Evolutionary conservation across 1,140 invertebrate species (phyloP).

Genomic region (Drosophila lowei): DNA sequence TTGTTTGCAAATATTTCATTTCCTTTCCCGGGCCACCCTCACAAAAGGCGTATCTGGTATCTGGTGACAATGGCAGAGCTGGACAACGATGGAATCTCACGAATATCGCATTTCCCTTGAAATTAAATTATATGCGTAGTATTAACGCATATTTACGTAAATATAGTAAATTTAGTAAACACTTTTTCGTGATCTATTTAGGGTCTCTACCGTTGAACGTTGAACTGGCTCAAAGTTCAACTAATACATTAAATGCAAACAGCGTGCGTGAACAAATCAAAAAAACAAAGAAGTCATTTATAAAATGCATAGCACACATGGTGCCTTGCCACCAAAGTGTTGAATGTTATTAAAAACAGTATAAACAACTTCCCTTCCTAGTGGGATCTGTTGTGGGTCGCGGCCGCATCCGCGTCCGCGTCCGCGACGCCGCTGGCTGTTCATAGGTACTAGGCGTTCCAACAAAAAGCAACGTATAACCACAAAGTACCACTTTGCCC

Average conservation of each 20-base stretch:
- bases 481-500: slow-evolving; percentile 68
- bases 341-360: slow-evolving; percentile 80
- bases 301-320: slow-evolving; percentile 71
- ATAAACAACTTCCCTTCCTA: slow-evolving; percentile 69
- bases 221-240: slow-evolving; percentile 49
- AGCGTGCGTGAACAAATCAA: slow-evolving; percentile 22
- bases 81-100: slow-evolving; percentile 25
- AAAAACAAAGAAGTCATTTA: slow-evolving; percentile 46
- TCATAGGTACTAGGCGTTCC: slow-evolving; percentile 48
- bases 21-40: slow-evolving; percentile 42
- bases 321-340: slow-evolving; percentile 41
- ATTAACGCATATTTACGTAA: no score
- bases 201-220: slow-evolving; percentile 36
- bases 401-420: no score
- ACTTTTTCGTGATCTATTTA: slow-evolving; percentile 32
- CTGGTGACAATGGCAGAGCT: slow-evolving; percentile 16
- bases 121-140: slow-evolving; percentile 29
- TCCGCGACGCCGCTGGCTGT: slow-evolving; percentile 37
- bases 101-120: slow-evolving; percentile 28
- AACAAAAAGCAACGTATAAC: slow-evolving; percentile 58
- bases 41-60: slow-evolving; percentile 17
- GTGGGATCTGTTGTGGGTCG: slow-evolving; percentile 6
- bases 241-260: slow-evolving; percentile 51
- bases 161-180: slow-evolving; percentile 19
- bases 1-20: slow-evolving; percentile 80